Evolutionary conservation across 2,113 vertebrate genomes (phyloP).

Genomic region (Merops nubicus): DNA sequence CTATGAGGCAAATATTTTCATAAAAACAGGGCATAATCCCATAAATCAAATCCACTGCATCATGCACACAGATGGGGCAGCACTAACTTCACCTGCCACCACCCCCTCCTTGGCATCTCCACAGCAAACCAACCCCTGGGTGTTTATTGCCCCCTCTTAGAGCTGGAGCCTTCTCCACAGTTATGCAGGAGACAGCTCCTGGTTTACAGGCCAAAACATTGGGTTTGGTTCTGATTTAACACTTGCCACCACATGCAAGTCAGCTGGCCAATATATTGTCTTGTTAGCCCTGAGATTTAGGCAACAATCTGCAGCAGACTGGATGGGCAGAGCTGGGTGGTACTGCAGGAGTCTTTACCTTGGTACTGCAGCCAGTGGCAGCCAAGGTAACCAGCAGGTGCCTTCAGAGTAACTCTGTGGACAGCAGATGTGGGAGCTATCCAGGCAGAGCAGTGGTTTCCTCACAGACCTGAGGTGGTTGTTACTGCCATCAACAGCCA

Average conservation of each 20-base stretch:
- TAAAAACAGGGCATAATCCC: neutral
- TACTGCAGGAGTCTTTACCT: neutral
- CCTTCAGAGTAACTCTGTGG: neutral
- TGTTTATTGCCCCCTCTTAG: neutral
- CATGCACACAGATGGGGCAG: neutral
- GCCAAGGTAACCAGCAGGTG: neutral
- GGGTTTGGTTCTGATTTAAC: neutral
- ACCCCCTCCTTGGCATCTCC: neutral
- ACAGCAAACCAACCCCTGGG: neutral
- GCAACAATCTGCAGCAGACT: neutral
- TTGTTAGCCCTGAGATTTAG: neutral
- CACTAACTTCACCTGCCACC: neutral
- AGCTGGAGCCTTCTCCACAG: neutral
- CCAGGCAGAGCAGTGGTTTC: neutral
- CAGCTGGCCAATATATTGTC: neutral
- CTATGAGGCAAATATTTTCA: neutral
- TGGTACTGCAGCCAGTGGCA: neutral
- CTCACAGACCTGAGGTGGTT: neutral
- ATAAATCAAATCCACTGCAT: neutral
- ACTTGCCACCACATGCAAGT: neutral
- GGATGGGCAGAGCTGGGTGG: neutral
- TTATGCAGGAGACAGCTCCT: neutral
- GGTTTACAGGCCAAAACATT: rapidly evolving
- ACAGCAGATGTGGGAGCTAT: neutral
- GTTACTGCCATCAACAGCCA: neutral